Percentiles rank a stretch among this genome's conserved stretches.
phyloP scores from a whole-genome alignment of 2,888 invertebrate genomes.

The Epistrophella euchroma region DNA sequence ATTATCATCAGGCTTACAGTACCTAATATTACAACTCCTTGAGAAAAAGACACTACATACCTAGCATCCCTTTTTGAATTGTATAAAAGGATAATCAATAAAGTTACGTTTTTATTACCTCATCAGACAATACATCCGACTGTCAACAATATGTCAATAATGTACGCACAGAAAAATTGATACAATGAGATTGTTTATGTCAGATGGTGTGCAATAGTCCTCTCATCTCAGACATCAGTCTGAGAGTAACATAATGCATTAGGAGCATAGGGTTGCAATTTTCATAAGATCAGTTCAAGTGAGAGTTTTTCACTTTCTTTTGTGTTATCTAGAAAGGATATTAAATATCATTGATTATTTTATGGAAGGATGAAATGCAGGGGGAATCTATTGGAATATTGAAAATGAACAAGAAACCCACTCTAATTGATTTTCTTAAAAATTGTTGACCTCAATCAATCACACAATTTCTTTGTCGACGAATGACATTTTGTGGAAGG shows the following conservation, averaged over 20 bases:
- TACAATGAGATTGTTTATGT: conserved; percentile 68
- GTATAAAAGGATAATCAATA: conserved; percentile 73
- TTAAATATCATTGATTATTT: conserved; percentile 46
- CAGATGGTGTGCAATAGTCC: conserved; percentile 39
- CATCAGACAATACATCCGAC: conserved; percentile 57
- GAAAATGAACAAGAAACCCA: conserved; percentile 54
- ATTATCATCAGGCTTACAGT: conserved; percentile 47
- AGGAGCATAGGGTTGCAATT: conserved; percentile 53
- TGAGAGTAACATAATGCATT: conserved; percentile 21
- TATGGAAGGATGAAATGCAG: background rate
- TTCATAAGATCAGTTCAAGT: conserved; percentile 64
- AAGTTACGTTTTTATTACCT: conserved; percentile 72
- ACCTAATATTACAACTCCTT: conserved; percentile 37
- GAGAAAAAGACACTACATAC: conserved; percentile 9
- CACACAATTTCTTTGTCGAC: conserved; percentile 47
- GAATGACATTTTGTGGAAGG: conserved; percentile 62
- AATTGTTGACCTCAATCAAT: conserved; percentile 70
- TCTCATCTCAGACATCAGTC: background rate
- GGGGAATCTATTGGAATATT: conserved; percentile 32
- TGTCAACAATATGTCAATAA: conserved; percentile 76
- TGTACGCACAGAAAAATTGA: conserved; percentile 47
- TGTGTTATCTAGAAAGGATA: conserved; percentile 37
- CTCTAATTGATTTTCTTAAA: conserved; percentile 68
- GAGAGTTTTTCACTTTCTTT: conserved; percentile 68
- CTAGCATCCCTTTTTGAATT: conserved; percentile 34